phyloP scores from a whole-genome alignment of 92 coral and sea anemone species.

The Chrysogorgia sp. region DNA sequence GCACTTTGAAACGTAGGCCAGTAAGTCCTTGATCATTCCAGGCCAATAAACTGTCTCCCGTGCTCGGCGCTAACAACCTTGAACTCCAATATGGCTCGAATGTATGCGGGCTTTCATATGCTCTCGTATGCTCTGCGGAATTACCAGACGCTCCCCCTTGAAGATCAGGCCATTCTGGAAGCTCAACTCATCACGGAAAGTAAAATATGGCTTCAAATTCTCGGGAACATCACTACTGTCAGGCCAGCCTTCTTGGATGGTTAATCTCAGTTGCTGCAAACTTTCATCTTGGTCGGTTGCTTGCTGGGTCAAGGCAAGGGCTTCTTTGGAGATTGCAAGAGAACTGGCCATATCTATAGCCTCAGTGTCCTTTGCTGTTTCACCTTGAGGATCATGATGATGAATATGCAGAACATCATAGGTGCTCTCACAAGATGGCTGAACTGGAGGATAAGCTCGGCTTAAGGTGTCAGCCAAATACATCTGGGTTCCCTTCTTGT shows the following conservation, averaged over 20 bases:
- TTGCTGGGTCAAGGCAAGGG: constrained; percentile 38
- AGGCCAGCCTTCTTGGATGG: constrained; percentile 52
- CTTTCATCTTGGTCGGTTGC: constrained; percentile 33
- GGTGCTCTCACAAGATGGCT: neutral
- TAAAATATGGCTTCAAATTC: constrained; percentile 3
- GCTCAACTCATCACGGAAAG: constrained; percentile 38
- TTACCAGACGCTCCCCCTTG: constrained; percentile 47
- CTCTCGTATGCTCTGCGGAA: constrained; percentile 36
- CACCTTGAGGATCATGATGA: neutral
- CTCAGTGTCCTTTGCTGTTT: constrained; percentile 47
- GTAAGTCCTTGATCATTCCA: constrained; percentile 31
- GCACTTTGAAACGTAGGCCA: constrained; percentile 42
- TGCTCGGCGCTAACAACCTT: constrained; percentile 49
- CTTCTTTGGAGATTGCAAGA: constrained; percentile 35
- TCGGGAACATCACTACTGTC: constrained; percentile 8
- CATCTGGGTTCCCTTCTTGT: constrained; percentile 54
- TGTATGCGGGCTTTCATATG: constrained; percentile 42
- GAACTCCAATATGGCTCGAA: constrained; percentile 46
- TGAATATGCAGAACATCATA: constrained; percentile 4
- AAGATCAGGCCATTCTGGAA: constrained; percentile 42
- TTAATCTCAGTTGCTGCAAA: constrained; percentile 30
- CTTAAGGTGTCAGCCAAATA: constrained; percentile 46
- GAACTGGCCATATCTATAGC: constrained; percentile 34
- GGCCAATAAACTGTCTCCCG: constrained; percentile 60
- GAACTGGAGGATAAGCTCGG: constrained; percentile 33